Evolutionary conservation across 2,113 vertebrate species (phyloP).

Genomic region (Thunnus maccoyii): DNA sequence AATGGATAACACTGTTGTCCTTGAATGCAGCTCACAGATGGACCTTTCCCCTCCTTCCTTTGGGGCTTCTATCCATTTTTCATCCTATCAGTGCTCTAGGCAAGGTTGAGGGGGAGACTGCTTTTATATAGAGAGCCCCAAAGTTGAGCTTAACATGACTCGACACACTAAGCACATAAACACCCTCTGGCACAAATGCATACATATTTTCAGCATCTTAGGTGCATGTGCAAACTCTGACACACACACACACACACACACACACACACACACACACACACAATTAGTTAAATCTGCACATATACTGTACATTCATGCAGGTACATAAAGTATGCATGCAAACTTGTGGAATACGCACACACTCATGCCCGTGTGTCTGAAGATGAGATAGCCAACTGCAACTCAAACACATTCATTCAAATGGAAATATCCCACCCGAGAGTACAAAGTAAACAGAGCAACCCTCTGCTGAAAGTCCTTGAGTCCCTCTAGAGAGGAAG

Average conservation of each 20-base stretch:
- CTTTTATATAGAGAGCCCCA: conserved; percentile 48
- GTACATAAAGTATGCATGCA: background rate
- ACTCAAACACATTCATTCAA: conserved; percentile 60
- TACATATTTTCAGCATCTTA: conserved; percentile 7
- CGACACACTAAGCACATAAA: conserved; percentile 2
- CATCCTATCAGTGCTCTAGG: conserved; percentile 73
- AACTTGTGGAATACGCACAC: background rate
- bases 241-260: too few relatives aligned
- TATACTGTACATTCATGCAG: background rate
- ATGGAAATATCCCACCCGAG: conserved; percentile 72
- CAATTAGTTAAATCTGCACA: conserved; percentile 4
- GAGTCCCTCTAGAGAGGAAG: conserved; percentile 62
- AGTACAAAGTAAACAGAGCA: conserved; percentile 70
- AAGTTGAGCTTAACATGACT: conserved; percentile 61
- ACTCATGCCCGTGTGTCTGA: conserved; percentile 14
- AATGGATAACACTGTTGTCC: conserved; percentile 82
- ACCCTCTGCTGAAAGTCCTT: conserved; percentile 64
- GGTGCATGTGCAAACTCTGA: background rate
- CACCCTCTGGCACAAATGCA: conserved; percentile 19
- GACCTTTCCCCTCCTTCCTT: conserved; percentile 70
- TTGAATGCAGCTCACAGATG: conserved; percentile 83
- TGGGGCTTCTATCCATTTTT: conserved; percentile 75
- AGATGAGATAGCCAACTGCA: conserved; percentile 45
- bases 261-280: too few relatives aligned
- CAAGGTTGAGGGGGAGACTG: conserved; percentile 62